Base-by-base conservation (phyloP, 1,140 invertebrate genomes). In the Sminthurinus signatus region DNA sequence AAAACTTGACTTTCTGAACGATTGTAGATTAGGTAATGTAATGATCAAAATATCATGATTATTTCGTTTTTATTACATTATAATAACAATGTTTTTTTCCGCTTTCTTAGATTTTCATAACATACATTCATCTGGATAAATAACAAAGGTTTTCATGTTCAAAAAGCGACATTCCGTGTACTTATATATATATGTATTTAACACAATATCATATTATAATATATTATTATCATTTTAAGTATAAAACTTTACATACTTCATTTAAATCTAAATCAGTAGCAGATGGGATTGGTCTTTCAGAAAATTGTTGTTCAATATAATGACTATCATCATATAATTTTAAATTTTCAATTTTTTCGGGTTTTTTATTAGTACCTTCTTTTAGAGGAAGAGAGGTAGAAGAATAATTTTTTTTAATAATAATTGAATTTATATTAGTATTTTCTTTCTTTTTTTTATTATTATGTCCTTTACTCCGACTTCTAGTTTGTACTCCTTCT, bases 261-360 rank as follows among this genome's bases (percentile, higher is more conserved):
- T 54, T 61, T 29, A 68, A 56, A 54, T 71, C 58, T 36, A 71
- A 48, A 64, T 71, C 70, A 21, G 50, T 62, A 1, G 60, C 70
- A 36, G 70, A 55, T n/a, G 50, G 61, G 36, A 71, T 68, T 57
- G 29, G 5, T 12, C 39, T 44, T 58, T 28, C 2, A 10, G 51
- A 15, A 17, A 23, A 17, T 12, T 17, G 8, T 29, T n/a, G 1
- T 3, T 21, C 29, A 62, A 14, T 12, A 4, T 4, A 25, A 50
- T 55, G 57, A 42, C 57, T 23, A 27, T 28, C 50, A 48, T 48
- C 23, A 25, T 52, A 52, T n/a, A 52, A 52, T 52, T 52, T 52
- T 14, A 52, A 52, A 27, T 52, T 23, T 15, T 14, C 46, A 23
- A 48, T 42, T 42, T 48, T 8, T 48, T 23, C 21, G 10, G 8